phyloP scores from a whole-genome alignment of 1,140 invertebrate species.

The Ptiloglossa arizonensis region DNA sequence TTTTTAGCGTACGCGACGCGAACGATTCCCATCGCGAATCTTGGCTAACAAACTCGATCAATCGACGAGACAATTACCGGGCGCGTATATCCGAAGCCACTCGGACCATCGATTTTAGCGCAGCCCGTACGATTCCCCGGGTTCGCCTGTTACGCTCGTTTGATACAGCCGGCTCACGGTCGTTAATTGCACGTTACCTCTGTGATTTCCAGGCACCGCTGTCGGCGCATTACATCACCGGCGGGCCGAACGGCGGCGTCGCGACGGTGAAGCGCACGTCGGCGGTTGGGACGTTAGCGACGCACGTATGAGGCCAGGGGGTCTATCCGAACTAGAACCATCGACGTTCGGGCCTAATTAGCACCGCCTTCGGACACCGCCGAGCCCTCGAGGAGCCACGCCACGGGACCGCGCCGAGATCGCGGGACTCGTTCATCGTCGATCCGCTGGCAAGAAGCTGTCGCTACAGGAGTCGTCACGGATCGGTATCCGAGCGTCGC shows the following conservation, averaged over 20 bases:
- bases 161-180: no score
- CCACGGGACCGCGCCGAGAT: constrained; percentile 1
- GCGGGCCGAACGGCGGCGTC: constrained; percentile 81
- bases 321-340: constrained; percentile 77
- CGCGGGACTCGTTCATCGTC: constrained; percentile 9
- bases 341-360: constrained; percentile 65
- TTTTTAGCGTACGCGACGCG: no score
- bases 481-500: constrained; percentile 1
- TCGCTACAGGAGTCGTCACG: neutral
- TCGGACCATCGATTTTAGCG: no score
- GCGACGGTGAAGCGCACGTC: constrained; percentile 80
- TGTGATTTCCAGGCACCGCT: constrained; percentile 74
- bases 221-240: constrained; percentile 81
- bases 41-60: no score
- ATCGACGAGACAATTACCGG: no score
- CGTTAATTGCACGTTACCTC: neutral
- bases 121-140: no score
- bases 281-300: constrained; percentile 83
- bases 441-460: neutral
- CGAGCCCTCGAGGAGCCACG: constrained; percentile 30
- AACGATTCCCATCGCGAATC: no score
- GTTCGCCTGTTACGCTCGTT: no score
- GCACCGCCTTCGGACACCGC: constrained; percentile 47
- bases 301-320: constrained; percentile 83
- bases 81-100: no score